Base-by-base conservation (phyloP, 2,888 invertebrate species). In the Drosophila cyrtoloma region DNA sequence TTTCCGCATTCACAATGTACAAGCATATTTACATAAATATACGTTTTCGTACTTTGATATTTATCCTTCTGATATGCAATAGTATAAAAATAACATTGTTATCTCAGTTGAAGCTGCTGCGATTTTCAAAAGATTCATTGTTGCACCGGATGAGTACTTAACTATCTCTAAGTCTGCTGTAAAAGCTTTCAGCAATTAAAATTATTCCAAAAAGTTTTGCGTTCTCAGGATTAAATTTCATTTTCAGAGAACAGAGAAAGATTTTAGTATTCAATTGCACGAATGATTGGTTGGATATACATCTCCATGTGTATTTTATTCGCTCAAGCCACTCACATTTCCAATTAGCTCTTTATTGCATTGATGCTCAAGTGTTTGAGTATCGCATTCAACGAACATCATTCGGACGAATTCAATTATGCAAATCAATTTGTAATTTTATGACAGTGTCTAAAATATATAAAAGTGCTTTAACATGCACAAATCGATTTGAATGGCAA, bases 401-500 rank as follows among this genome's bases (percentile, higher is more conserved):
- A 63, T 55, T 75, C n/a, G 53, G 32, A 44, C 50, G 44, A 67
- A 71, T 76, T 64, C 59, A 69, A 69, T 72, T 73, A 76, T 44
- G 37, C 26, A 12, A n/a, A 69, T 71, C 52, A 58, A 74, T 67
- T 74, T 80, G 59, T 44, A 73, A 58, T 42, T 73, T 58, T 56
- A 37, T 28, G 62, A 37, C 57, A 37, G 35, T 33, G 28, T 55
- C 14, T 30, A 26, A 61, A 32, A 42, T 12, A 37, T 37, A 55
- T 37, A 22, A 68, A 55, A 51, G 70, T 19, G 69, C 37, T 42
- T 65, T 35, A 37, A 26, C 19, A 53, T 56, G 52, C 70, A 64
- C 65, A 68, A 68, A 66, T 79, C 79, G 75, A 82, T 79, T 68
- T 79, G 70, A 76, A 61, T 64, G 52, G 73, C 77, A 64, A 67